Base-by-base conservation (phyloP, 2,113 vertebrate genomes). In the Capreolus pygargus region DNA sequence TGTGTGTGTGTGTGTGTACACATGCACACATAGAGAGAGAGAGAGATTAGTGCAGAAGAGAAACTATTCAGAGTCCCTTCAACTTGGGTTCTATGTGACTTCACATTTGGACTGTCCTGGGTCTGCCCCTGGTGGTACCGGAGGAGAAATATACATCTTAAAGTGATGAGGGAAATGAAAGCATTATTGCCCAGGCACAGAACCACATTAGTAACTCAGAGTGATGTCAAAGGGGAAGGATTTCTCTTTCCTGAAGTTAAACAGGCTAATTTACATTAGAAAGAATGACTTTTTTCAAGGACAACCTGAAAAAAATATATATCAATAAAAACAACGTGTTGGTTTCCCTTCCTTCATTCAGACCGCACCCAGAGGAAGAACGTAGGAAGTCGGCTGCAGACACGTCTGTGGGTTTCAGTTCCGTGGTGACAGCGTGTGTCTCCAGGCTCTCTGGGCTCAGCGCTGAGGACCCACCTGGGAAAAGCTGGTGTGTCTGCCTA, bases 191-290 rank as follows among this genome's bases (percentile, higher is more conserved):
- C 55, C 3, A 2, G 57, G 30, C 39, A 79, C 43, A n/a, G 27
- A 89, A 88, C 36, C 36, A 39, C 3, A 25, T 70, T 52, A 92
- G 85, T 79, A 30, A 93, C 36, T 64, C 52, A 25, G n/a, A 74
- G 28, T 54, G 58, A 82, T 27, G 21, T 90, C 60, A 58, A 70
- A 30, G 4, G 43, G 27, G 33, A 12, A 95, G 7, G 14, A 16
- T 23, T 92, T 95, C 84, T 85, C 55, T 84, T 90, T 97, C 50
- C 86, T 81, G 25, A 54, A 90, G 45, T 43, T 36, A 64, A 96
- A 57, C 11, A 94, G 83, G 39, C 25, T 60, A 55, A 60, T 93
- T 54, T 86, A 15, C 50, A 64, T 86, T 82, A 15, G 3, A 67
- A 93, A 97, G 17, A 16, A 81, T 19, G 27, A 54, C 52, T 50